phyloP scores from a whole-genome alignment of 2,797 vertebrate genomes.

The Perodicticus potto region DNA sequence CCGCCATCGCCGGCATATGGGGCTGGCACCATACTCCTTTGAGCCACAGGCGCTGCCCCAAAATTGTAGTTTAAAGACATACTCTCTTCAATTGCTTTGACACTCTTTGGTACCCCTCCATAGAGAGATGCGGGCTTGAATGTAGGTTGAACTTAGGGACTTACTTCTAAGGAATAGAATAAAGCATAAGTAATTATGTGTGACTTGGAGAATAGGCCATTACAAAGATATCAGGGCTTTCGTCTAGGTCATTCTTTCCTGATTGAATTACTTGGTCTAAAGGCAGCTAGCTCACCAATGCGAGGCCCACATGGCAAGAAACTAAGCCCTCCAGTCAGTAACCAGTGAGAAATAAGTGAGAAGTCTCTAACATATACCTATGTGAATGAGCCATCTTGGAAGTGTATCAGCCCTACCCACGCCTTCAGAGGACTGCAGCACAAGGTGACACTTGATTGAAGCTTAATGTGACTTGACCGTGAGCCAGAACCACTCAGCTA shows the following conservation, averaged over 20 bases:
- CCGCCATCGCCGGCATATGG: too few species aligned
- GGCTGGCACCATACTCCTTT: too few species aligned
- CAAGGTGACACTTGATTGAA: not conserved
- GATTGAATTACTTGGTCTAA: not conserved
- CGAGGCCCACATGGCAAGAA: not conserved
- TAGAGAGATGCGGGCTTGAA: not conserved
- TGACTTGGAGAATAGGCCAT: not conserved
- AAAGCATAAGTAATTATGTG: not conserved
- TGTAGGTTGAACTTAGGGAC: not conserved
- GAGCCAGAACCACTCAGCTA: not conserved
- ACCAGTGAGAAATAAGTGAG: not conserved
- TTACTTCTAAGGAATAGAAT: not conserved
- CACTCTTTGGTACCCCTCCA: not conserved
- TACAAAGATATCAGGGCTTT: not conserved
- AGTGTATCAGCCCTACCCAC: not conserved
- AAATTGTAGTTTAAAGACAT: not conserved
- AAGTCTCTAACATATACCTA: not conserved
- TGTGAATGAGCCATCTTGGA: not conserved
- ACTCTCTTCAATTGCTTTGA: not conserved
- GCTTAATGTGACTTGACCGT: not conserved
- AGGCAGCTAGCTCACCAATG: not conserved
- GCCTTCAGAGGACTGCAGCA: not conserved
- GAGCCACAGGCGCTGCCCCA: too few species aligned
- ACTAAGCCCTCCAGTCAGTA: not conserved
- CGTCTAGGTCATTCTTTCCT: not conserved